These are phyloP conservation scores for Eublepharis macularius DNA, from an alignment of 2,113 vertebrate species.

Conservation along the genomic window DNA sequence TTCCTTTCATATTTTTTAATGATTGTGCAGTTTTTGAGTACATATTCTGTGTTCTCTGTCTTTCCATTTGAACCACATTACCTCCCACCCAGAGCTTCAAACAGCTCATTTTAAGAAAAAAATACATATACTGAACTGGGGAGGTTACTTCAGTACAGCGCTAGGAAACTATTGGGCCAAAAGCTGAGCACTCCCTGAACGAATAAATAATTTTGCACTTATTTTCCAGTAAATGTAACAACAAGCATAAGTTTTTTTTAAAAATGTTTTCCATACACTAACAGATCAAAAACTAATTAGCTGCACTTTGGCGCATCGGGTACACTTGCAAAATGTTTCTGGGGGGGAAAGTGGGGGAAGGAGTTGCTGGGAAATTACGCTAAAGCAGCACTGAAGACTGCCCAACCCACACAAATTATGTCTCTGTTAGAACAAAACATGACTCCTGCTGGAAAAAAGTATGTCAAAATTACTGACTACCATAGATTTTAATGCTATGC, in stretches of 20 bases:
- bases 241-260: background rate
- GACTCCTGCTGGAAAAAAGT: constrained; percentile 42
- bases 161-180: background rate
- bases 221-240: constrained; percentile 1
- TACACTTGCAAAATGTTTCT: constrained; percentile 12
- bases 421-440: constrained; percentile 37
- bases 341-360: background rate
- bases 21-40: no score
- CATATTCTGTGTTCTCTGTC: background rate
- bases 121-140: background rate
- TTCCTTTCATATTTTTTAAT: no score
- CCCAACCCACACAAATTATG: constrained; percentile 27
- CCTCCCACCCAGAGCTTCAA: no score
- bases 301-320: constrained; percentile 12
- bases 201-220: background rate
- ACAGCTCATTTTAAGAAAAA: no score
- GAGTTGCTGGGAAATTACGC: constrained; percentile 39
- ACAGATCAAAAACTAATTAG: constrained; percentile 3
- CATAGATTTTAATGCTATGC: constrained; percentile 42
- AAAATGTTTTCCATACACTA: background rate
- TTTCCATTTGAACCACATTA: background rate
- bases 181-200: background rate
- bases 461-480: constrained; percentile 33
- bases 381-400: constrained; percentile 36
- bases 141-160: background rate